Evolutionary conservation across 1,140 invertebrate species (phyloP).

Genomic region (Drosophila hydei): DNA sequence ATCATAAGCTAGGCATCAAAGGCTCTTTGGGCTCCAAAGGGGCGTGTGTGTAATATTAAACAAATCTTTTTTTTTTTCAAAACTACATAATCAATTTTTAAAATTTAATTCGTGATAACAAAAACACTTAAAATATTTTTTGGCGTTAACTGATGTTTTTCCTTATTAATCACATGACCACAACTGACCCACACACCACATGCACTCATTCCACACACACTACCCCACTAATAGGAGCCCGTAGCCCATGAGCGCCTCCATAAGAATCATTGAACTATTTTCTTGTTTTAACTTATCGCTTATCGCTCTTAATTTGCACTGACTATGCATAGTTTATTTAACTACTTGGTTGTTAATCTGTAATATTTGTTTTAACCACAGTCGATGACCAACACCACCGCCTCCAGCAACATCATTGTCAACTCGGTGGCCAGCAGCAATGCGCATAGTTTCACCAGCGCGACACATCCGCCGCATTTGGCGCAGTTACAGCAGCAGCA

Average conservation of each 20-base stretch:
- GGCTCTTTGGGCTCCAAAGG: slow-evolving; percentile 6
- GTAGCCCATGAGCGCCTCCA: slow-evolving; percentile 15
- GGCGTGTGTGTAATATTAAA: slow-evolving; percentile 3
- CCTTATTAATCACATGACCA: background rate
- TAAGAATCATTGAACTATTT: slow-evolving; percentile 25
- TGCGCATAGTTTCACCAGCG: slow-evolving; percentile 60
- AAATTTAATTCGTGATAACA: too few relatives aligned
- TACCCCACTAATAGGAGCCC: slow-evolving; percentile 15
- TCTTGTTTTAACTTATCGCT: slow-evolving; percentile 46
- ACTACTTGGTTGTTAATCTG: slow-evolving; percentile 18
- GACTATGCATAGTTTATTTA: background rate
- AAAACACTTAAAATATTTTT: background rate
- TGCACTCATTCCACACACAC: slow-evolving; percentile 6
- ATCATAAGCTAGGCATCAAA: background rate
- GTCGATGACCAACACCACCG: slow-evolving; percentile 75
- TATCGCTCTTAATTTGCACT: slow-evolving; percentile 65
- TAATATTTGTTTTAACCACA: slow-evolving; percentile 28
- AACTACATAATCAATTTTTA: background rate
- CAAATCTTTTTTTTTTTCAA: background rate
- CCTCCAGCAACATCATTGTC: slow-evolving; percentile 81
- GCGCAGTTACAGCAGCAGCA: slow-evolving; percentile 59
- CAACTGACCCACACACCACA: background rate
- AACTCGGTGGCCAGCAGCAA: slow-evolving; percentile 78
- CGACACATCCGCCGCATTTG: slow-evolving; percentile 74
- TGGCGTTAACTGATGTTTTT: background rate